Percentiles rank a stretch among this genome's conserved stretches.
Evolutionary conservation across 1,140 invertebrate species (phyloP).

Genomic region (Hypothenemus hampei): DNA sequence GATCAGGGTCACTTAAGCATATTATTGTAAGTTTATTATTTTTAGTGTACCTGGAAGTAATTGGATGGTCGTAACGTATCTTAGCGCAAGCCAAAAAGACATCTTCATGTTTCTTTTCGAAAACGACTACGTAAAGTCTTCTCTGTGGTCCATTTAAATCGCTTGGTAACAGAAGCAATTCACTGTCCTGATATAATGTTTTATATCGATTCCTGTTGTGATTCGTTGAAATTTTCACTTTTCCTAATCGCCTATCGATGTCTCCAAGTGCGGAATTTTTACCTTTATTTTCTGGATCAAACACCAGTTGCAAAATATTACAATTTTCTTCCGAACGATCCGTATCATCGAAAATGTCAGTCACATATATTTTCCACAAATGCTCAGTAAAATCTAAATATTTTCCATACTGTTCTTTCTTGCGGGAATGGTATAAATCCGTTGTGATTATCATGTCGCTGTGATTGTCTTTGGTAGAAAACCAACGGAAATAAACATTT

Average conservation of each 20-base stretch:
- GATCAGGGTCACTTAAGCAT: no score
- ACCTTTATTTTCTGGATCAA: slow-evolving; percentile 73
- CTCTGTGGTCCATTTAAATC: slow-evolving; percentile 67
- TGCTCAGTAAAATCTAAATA: slow-evolving; percentile 61
- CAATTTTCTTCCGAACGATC: slow-evolving; percentile 69
- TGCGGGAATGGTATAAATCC: slow-evolving; percentile 62
- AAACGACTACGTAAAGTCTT: slow-evolving; percentile 78
- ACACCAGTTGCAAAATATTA: slow-evolving; percentile 77
- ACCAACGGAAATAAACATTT: slow-evolving; percentile 75
- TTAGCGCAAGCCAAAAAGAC: slow-evolving; percentile 80
- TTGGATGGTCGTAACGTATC: slow-evolving; percentile 61
- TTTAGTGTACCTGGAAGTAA: slow-evolving; percentile 68
- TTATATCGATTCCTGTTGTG: slow-evolving; percentile 51
- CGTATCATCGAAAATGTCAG: slow-evolving; percentile 78
- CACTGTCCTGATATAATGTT: slow-evolving; percentile 60
- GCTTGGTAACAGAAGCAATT: slow-evolving; percentile 59
- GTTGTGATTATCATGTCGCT: slow-evolving; percentile 72
- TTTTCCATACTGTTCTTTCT: slow-evolving; percentile 46
- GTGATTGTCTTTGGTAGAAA: slow-evolving; percentile 59
- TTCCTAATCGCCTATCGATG: slow-evolving; percentile 70
- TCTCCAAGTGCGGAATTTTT: slow-evolving; percentile 72
- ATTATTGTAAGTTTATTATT: no score
- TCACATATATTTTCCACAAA: slow-evolving; percentile 85
- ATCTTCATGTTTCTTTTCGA: slow-evolving; percentile 72
- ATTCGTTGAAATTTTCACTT: slow-evolving; percentile 62